Base-by-base conservation (phyloP, 1,140 invertebrate genomes). In the Anagrus nilaparvatae region DNA sequence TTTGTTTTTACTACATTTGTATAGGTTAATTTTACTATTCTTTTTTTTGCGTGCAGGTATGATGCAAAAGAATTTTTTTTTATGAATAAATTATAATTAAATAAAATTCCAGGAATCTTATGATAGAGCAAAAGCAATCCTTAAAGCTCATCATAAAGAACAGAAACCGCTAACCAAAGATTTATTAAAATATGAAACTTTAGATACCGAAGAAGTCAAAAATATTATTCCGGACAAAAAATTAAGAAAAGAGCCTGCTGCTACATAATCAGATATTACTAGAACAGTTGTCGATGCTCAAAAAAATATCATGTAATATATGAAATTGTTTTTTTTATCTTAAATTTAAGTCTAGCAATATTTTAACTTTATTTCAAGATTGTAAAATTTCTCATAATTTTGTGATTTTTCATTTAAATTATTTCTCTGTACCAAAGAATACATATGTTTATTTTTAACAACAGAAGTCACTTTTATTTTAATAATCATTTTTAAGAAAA, bases 121-220 rank as follows among this genome's bases (percentile, higher is more conserved):
- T 61, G 91, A 97, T 36, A 74, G 96, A 52, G 95, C 95, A 1
- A 94, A 88, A 68, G 63, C 70, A 2, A 90, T 99, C 48, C 71
- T 99, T 14, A 84, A 81, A 56, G 74, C 73, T 17, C 93, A 98
- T 64, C 70, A 80, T 23, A 85, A 85, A 59, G 95, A 98, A 59
- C 91, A 95, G 57, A 86, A 87, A 56, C 75, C 83, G 10, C 62
- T 99, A 10, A 91, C 94, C 0, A 89, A 97, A 60, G 91, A 93
- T 2, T 71, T 99, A 19, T 69, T 99, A 28, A 91, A 96, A 66
- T 90, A 97, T 60, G 96, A 99, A 72, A 99, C 95, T 0, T 69
- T 99, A 34, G 87, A 96, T 69, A 82, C 82, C 23, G 89, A 96
- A 35, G 93, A 98, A 59, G 83, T 99, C 30, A 85, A 87, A 62